Evolutionary conservation across 1,140 invertebrate genomes (phyloP).

Genomic region (Pemphigus obesinymphae): DNA sequence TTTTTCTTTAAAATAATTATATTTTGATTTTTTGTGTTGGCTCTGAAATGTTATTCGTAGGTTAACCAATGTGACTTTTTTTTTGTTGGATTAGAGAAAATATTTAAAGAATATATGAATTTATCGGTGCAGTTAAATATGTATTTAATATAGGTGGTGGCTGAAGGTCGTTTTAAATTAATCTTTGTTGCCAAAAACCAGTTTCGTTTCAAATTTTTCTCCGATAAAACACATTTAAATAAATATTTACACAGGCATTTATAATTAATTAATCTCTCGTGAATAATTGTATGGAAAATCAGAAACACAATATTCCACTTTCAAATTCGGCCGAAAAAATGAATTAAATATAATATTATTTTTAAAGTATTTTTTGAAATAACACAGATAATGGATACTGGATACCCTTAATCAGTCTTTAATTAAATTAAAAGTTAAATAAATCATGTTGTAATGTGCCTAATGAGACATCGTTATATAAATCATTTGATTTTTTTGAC

Average conservation of each 20-base stretch:
- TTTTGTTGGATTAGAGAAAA: background rate
- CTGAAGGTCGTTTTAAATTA: conserved; percentile 2
- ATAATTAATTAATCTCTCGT: background rate
- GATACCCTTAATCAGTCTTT: background rate
- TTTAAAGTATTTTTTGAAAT: background rate
- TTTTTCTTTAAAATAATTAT: too few relatives aligned
- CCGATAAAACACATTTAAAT: background rate
- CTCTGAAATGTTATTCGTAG: too few relatives aligned
- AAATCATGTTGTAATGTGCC: too few relatives aligned
- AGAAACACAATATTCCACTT: conserved; percentile 5
- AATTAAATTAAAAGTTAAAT: background rate
- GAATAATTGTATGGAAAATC: background rate
- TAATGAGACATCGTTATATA: too few relatives aligned
- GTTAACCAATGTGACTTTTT: background rate
- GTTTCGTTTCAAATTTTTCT: background rate
- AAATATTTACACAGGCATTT: background rate
- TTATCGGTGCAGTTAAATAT: too few relatives aligned
- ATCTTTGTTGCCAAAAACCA: background rate
- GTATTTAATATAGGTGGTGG: too few relatives aligned
- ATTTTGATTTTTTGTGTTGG: too few relatives aligned
- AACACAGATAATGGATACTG: too few relatives aligned
- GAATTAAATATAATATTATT: background rate
- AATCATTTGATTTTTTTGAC: background rate
- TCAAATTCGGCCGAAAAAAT: too few relatives aligned
- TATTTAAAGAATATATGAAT: too few relatives aligned